Conservation (phyloP, 2,113 vertebrate species). For the human region DNA sequence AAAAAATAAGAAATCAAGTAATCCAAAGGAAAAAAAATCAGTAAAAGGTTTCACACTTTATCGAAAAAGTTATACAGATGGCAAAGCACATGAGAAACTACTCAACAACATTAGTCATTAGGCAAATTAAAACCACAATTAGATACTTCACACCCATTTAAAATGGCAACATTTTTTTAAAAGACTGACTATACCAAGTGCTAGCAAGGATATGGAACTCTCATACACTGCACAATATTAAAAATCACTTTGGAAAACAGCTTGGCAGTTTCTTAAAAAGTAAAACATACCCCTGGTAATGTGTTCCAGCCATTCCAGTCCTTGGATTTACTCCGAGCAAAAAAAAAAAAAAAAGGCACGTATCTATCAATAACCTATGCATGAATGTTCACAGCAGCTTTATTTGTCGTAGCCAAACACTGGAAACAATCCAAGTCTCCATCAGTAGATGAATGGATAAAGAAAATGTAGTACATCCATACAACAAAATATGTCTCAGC, state of each 20-base stretch:
- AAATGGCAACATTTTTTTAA: not conserved
- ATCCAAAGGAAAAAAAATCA: not conserved
- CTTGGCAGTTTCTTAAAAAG: not conserved
- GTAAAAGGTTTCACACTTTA: not conserved
- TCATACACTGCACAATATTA: not conserved
- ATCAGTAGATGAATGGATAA: not conserved
- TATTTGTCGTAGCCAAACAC: not conserved
- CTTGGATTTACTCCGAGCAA: not conserved
- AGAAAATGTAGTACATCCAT: not conserved
- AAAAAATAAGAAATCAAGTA: constrained; percentile 25
- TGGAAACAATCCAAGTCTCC: not conserved
- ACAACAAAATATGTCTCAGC: not conserved
- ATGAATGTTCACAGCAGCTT: not conserved
- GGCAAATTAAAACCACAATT: not conserved
- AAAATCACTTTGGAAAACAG: not conserved
- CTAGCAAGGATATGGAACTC: not conserved
- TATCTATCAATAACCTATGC: not conserved
- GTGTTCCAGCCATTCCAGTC: not conserved
- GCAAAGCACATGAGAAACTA: not conserved
- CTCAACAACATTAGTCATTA: not conserved
- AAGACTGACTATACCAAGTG: not conserved
- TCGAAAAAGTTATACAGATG: not conserved
- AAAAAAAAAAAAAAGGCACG: not conserved
- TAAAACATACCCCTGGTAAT: not conserved
- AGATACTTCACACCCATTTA: not conserved